These are phyloP conservation scores for Zaprionus davidi DNA, from an alignment of 1,140 invertebrate genomes.

Conservation along the genomic window DNA sequence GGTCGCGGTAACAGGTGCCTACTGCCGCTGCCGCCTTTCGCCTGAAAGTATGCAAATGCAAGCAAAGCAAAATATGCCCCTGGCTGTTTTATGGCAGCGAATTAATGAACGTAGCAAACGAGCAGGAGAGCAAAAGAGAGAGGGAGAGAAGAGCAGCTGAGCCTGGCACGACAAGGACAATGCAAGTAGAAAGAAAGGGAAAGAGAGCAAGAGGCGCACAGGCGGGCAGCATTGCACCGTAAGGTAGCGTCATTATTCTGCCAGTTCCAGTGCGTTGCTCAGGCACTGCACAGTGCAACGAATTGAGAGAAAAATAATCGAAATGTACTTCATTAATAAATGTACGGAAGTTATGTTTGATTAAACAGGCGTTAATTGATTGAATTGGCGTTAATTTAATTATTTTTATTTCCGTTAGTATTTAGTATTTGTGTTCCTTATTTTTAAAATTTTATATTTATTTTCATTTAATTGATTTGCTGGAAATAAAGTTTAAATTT, in stretches of 20 bases:
- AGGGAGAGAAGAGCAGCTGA: neutral
- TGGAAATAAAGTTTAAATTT: too few species aligned
- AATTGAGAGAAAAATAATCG: neutral
- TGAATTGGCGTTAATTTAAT: too few species aligned
- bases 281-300: neutral
- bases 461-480: too few species aligned
- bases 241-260: conserved; percentile 70
- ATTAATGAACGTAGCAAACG: conserved; percentile 80
- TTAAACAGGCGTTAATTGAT: too few species aligned
- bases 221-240: neutral
- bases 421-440: too few species aligned
- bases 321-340: neutral
- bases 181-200: neutral
- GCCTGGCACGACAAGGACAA: conserved; percentile 24
- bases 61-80: conserved; percentile 71
- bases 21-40: conserved; percentile 24
- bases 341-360: too few species aligned
- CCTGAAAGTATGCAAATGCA: conserved; percentile 74
- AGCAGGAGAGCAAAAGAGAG: conserved; percentile 33
- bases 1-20: conserved; percentile 76
- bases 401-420: too few species aligned
- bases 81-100: conserved; percentile 76
- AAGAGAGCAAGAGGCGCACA: neutral
- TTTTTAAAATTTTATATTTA: too few species aligned
- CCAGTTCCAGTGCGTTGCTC: conserved; percentile 32